phyloP scores from a whole-genome alignment of 2,888 invertebrate genomes.

The Keiferia lycopersicella region DNA sequence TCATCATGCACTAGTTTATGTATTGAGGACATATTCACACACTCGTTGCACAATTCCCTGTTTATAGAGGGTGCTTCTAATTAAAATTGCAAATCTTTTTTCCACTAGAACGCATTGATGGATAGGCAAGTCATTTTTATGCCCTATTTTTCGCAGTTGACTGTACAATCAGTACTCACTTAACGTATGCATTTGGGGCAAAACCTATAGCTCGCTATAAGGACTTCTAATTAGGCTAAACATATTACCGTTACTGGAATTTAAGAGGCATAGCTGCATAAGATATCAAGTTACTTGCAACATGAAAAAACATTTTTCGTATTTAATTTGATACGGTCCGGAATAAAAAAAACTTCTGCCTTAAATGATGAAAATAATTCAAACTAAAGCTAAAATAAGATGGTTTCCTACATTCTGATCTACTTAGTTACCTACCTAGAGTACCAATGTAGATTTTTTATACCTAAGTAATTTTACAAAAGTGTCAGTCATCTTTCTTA shows the following conservation, averaged over 20 bases:
- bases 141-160: neutral
- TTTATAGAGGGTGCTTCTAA: neutral
- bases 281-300: neutral
- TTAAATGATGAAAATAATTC: no score
- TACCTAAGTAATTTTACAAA: no score
- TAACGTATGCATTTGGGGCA: slow-evolving; percentile 51
- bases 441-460: no score
- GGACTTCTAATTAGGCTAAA: slow-evolving; percentile 1
- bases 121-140: neutral
- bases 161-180: neutral
- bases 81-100: slow-evolving; percentile 1
- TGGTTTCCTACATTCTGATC: no score
- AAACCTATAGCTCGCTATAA: slow-evolving; percentile 4
- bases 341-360: no score
- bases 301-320: no score
- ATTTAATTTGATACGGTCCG: no score
- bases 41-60: neutral
- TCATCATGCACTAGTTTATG: neutral
- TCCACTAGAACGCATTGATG: neutral
- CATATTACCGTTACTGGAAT: neutral
- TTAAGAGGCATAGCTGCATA: neutral
- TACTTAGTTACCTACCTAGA: no score
- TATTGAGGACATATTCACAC: neutral
- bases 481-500: no score
- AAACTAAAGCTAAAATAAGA: no score